Evolutionary conservation across 1,140 invertebrate species (phyloP).

Genomic region (Riptortus pedestris): DNA sequence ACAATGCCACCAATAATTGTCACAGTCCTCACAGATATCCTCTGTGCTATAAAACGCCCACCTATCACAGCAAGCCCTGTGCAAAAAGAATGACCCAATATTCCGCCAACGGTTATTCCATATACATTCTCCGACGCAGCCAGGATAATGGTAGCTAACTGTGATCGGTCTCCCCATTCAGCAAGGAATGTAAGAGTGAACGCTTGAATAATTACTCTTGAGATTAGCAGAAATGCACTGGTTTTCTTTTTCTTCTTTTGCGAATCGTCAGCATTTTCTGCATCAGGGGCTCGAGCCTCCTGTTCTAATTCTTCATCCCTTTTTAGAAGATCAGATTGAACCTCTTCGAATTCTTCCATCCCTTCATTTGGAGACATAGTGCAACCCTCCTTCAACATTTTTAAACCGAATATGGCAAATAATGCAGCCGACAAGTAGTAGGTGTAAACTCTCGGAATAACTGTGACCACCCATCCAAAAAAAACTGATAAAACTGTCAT

Average conservation of each 20-base stretch:
- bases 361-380: constrained; percentile 89
- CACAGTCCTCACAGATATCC: constrained; percentile 85
- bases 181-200: constrained; percentile 95
- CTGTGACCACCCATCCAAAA: constrained; percentile 90
- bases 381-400: constrained; percentile 95
- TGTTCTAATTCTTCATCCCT: constrained; percentile 63
- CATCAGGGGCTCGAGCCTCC: constrained; percentile 3
- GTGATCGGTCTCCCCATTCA: constrained; percentile 97
- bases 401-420: constrained; percentile 96
- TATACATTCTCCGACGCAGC: constrained; percentile 76
- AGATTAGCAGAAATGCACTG: constrained; percentile 47
- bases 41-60: constrained; percentile 88
- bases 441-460: constrained; percentile 83
- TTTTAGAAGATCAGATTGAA: constrained; percentile 84
- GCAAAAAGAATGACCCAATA: constrained; percentile 87
- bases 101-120: constrained; percentile 86
- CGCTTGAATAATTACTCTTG: constrained; percentile 80
- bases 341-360: constrained; percentile 94
- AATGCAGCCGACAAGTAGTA: constrained; percentile 90
- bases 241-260: constrained; percentile 1
- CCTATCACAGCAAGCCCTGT: constrained; percentile 93
- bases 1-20: constrained; percentile 86
- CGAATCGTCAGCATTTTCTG: not conserved
- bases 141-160: constrained; percentile 91
- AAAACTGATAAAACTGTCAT: constrained; percentile 75